These are phyloP conservation scores for Odontomyia ornata DNA, from an alignment of 2,888 invertebrate species.

Conservation along the genomic window DNA sequence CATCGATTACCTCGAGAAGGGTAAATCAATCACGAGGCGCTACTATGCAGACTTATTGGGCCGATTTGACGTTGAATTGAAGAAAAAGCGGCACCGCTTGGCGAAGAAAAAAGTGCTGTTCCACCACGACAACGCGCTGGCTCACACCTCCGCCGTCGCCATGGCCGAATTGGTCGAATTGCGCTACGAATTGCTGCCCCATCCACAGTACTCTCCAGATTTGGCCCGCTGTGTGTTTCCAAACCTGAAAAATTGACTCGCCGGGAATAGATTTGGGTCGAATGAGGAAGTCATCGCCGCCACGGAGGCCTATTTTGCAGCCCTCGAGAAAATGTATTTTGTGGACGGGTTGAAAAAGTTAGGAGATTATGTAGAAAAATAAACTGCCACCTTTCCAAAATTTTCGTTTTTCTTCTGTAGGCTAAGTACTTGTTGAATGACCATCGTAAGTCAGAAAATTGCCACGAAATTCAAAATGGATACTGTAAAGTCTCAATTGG, in stretches of 20 bases:
- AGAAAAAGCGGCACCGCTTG: slow-evolving; percentile 10
- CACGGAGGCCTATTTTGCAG: slow-evolving; percentile 22
- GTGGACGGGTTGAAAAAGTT: slow-evolving; percentile 15
- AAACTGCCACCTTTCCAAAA: too few species aligned
- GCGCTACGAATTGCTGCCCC: slow-evolving; percentile 28
- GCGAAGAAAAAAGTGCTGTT: slow-evolving; percentile 30
- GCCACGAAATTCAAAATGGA: too few species aligned
- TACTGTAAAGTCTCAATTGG: too few species aligned
- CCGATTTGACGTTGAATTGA: slow-evolving; percentile 25
- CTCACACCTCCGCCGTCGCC: slow-evolving; percentile 12
- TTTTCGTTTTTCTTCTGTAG: too few species aligned
- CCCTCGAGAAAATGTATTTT: slow-evolving; percentile 25
- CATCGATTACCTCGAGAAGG: slow-evolving; percentile 41
- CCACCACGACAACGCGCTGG: slow-evolving; percentile 19
- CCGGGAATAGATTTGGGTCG: neutral
- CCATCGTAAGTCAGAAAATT: too few species aligned
- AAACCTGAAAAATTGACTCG: slow-evolving; percentile 15
- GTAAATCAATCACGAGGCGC: slow-evolving; percentile 23
- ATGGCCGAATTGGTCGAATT: slow-evolving; percentile 9
- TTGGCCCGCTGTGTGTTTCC: slow-evolving; percentile 32
- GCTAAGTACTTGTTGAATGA: too few species aligned
- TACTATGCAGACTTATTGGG: slow-evolving; percentile 17
- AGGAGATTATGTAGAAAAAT: neutral
- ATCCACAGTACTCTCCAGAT: slow-evolving; percentile 30
- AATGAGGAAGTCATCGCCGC: slow-evolving; percentile 20